These are phyloP conservation scores for Smutsia gigantea DNA, from an alignment of 2,797 vertebrate species.

Conservation along the genomic window DNA sequence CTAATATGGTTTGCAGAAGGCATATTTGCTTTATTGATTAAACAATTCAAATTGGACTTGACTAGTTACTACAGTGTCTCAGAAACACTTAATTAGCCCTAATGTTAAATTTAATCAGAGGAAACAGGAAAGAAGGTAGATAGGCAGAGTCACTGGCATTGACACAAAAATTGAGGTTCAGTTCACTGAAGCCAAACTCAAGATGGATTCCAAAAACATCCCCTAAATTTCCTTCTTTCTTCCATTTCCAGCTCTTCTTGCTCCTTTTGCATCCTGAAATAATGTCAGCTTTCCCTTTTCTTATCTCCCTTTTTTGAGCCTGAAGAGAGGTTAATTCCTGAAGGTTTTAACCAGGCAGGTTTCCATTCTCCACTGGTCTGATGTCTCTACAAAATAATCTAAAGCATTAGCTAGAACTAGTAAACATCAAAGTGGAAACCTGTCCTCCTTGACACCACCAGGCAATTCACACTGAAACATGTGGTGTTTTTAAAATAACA, in stretches of 20 bases:
- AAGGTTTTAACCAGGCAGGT: background rate
- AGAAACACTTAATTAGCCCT: conserved; percentile 14
- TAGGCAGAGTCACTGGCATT: background rate
- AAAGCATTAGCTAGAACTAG: background rate
- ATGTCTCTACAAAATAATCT: background rate
- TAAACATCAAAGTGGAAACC: background rate
- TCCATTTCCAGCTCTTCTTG: background rate
- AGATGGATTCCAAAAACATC: background rate
- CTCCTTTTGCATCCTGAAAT: background rate
- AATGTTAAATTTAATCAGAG: background rate
- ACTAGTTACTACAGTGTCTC: background rate
- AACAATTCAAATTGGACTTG: conserved; percentile 56
- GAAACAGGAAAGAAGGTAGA: background rate
- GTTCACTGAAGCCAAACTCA: background rate
- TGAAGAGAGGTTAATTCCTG: background rate
- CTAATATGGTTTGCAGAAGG: conserved; percentile 50
- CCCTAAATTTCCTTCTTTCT: background rate
- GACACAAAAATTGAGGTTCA: background rate
- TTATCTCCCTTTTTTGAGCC: background rate
- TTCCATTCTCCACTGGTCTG: background rate
- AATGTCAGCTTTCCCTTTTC: background rate
- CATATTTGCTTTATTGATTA: conserved; percentile 72
- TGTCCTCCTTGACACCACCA: accelerated
- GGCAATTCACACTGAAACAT: background rate
- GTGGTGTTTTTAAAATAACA: background rate